Evolutionary conservation across 2,888 invertebrate species (phyloP).

Genomic region (Epiblema foenella): DNA sequence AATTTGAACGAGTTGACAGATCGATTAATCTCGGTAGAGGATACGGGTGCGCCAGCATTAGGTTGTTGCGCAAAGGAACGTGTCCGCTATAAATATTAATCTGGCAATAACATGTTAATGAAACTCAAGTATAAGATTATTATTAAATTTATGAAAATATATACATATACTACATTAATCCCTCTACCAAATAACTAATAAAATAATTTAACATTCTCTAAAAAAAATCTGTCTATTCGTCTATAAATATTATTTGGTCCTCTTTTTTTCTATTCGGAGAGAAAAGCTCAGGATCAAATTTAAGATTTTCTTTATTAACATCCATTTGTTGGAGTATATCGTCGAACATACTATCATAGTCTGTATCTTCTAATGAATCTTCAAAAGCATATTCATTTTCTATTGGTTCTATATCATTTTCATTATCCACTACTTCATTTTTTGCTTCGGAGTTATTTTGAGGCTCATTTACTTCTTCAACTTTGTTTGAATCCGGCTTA

Average conservation of each 20-base stretch:
- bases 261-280: slow-evolving; percentile 67
- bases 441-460: slow-evolving; percentile 47
- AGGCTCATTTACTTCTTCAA: slow-evolving; percentile 42
- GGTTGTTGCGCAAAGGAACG: slow-evolving; percentile 52
- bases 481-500: slow-evolving; percentile 59
- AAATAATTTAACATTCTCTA: slow-evolving; percentile 10
- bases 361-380: slow-evolving; percentile 50
- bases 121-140: slow-evolving; percentile 27
- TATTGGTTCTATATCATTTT: slow-evolving; percentile 43
- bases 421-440: slow-evolving; percentile 44
- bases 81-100: not conserved
- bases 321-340: slow-evolving; percentile 76
- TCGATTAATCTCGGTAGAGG: slow-evolving; percentile 64
- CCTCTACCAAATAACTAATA: slow-evolving; percentile 24
- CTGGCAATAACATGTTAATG: slow-evolving; percentile 7
- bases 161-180: slow-evolving; percentile 14
- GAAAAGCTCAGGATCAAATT: slow-evolving; percentile 62
- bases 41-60: slow-evolving; percentile 59
- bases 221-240: slow-evolving; percentile 51
- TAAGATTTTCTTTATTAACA: slow-evolving; percentile 54
- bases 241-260: slow-evolving; percentile 70
- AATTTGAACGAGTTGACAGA: slow-evolving; percentile 70
- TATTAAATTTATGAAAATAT: not conserved
- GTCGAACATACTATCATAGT: slow-evolving; percentile 69
- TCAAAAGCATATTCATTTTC: slow-evolving; percentile 40